Evolutionary conservation across 2,113 vertebrate genomes (phyloP).

Genomic region (Neotoma lepida): DNA sequence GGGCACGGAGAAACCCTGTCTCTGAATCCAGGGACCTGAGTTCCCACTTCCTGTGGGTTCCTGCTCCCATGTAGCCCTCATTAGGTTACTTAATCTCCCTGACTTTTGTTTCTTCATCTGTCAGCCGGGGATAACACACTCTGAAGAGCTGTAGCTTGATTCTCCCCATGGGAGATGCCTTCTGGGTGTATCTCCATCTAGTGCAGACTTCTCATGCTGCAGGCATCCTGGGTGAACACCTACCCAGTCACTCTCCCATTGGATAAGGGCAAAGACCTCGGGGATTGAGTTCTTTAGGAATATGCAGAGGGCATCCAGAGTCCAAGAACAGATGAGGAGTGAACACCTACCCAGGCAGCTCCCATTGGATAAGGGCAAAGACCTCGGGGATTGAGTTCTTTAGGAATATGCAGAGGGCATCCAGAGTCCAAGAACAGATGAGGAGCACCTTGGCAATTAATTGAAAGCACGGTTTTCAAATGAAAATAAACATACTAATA

Average conservation of each 20-base stretch:
- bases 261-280: background rate
- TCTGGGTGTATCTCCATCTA: fast-evolving
- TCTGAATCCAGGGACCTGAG: background rate
- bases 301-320: background rate
- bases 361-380: background rate
- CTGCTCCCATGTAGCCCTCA: background rate
- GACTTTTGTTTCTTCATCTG: background rate
- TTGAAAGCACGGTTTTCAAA: background rate
- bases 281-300: slow-evolving; percentile 6
- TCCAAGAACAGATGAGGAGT: background rate
- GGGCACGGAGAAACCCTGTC: background rate
- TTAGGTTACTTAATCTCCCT: background rate
- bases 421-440: background rate
- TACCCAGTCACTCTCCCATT: background rate
- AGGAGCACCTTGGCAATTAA: background rate
- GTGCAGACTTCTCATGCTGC: background rate
- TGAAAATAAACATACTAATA: background rate
- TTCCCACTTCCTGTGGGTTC: background rate
- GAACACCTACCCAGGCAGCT: background rate
- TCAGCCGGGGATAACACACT: background rate
- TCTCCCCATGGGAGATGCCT: too few relatives aligned
- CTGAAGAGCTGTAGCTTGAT: background rate
- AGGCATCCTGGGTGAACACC: background rate
- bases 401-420: background rate
- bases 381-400: background rate